Percentiles rank a stretch among this genome's conserved stretches.
Conservation (phyloP, 2,797 vertebrate species). For the Amblyopsis hoosieri region DNA sequence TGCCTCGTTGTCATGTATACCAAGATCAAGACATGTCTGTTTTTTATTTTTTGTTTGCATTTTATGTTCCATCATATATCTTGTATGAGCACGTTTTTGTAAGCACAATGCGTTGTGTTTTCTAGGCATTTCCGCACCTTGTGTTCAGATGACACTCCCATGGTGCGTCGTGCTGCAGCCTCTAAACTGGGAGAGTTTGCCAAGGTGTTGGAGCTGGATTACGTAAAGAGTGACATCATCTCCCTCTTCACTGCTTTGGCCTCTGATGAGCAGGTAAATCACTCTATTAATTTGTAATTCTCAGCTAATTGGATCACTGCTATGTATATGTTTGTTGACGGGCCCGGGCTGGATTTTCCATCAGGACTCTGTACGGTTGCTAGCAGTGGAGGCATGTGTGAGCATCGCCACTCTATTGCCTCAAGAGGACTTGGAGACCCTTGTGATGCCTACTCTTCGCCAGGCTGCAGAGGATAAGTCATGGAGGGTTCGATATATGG, state of each 20-base stretch:
- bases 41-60: not conserved
- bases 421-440: constrained; percentile 86
- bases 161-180: constrained; percentile 87
- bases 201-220: constrained; percentile 86
- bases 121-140: constrained; percentile 85
- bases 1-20: not conserved
- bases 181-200: constrained; percentile 88
- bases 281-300: not conserved
- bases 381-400: constrained; percentile 90
- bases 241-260: constrained; percentile 86
- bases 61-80: not conserved
- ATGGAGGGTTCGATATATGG: constrained; percentile 89
- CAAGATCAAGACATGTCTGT: not conserved
- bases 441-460: constrained; percentile 88
- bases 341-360: constrained; percentile 6
- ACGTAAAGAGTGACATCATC: constrained; percentile 87
- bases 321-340: not conserved
- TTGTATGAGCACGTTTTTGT: not conserved
- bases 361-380: constrained; percentile 87
- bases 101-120: not conserved
- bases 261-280: constrained; percentile 85
- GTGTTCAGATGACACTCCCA: constrained; percentile 87
- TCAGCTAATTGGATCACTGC: not conserved
- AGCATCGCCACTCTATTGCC: constrained; percentile 87
- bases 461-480: constrained; percentile 88